Evolutionary conservation across 2,113 vertebrate species (phyloP).

Genomic region (Phrynosoma platyrhinos): DNA sequence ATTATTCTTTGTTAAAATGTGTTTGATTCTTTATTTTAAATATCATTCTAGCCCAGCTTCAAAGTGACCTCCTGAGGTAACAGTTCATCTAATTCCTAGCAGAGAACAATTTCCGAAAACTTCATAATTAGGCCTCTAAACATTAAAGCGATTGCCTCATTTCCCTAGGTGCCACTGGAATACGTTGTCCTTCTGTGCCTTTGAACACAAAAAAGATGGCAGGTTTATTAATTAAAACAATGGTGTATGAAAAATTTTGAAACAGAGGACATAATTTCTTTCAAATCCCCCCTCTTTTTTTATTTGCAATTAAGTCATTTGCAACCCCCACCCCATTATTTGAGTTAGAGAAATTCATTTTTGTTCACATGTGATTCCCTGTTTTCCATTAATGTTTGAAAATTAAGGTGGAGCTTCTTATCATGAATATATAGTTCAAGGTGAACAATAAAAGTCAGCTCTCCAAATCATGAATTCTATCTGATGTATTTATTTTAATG

Average conservation of each 20-base stretch:
- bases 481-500: too few relatives aligned
- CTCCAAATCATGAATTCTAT: too few relatives aligned
- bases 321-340: background rate
- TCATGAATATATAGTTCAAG: too few relatives aligned
- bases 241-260: conserved; percentile 37
- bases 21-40: conserved; percentile 3
- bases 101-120: conserved; percentile 44
- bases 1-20: conserved; percentile 16
- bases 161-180: conserved; percentile 54
- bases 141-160: conserved; percentile 52
- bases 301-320: conserved; percentile 45
- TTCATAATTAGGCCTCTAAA: conserved; percentile 11
- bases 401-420: too few relatives aligned
- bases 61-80: conserved; percentile 49
- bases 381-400: background rate
- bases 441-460: too few relatives aligned
- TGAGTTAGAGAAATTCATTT: background rate
- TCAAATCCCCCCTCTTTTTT: conserved; percentile 25
- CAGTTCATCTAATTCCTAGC: conserved; percentile 45
- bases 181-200: conserved; percentile 36
- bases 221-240: conserved; percentile 63
- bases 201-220: conserved; percentile 46
- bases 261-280: conserved; percentile 31
- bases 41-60: conserved; percentile 35
- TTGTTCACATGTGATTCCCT: background rate